These are phyloP conservation scores for Spea multiplicata DNA, from an alignment of 2,113 vertebrate species.

Conservation along the genomic window DNA sequence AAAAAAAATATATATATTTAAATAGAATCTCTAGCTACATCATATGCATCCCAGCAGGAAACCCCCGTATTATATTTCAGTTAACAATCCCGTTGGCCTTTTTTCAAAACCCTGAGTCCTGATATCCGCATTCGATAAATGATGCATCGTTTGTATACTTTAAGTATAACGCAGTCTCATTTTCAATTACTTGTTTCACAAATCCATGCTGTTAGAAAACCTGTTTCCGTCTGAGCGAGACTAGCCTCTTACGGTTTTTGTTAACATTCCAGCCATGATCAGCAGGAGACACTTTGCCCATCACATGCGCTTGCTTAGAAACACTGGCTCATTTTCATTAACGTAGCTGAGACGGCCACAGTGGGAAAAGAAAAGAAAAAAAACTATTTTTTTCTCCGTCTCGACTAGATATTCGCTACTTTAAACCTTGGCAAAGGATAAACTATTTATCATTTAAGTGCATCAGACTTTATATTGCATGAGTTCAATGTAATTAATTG, in stretches of 20 bases:
- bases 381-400: conserved; percentile 1
- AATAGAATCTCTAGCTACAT: too few relatives aligned
- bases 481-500: conserved; percentile 53
- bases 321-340: conserved; percentile 52
- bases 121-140: conserved; percentile 61
- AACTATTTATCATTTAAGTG: conserved; percentile 51
- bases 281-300: conserved; percentile 55
- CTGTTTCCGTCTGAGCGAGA: conserved; percentile 61
- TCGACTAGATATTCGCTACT: conserved; percentile 47
- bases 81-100: background rate
- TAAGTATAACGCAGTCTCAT: conserved; percentile 64
- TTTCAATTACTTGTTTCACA: conserved; percentile 63
- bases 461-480: conserved; percentile 47
- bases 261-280: conserved; percentile 56
- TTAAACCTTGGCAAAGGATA: conserved; percentile 36
- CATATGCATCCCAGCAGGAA: background rate
- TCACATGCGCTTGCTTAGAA: conserved; percentile 36
- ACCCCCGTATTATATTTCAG: background rate
- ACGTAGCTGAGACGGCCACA: conserved; percentile 44
- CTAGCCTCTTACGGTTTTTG: conserved; percentile 56
- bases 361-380: conserved; percentile 29
- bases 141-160: conserved; percentile 60
- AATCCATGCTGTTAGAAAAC: conserved; percentile 65
- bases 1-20: too few relatives aligned
- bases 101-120: background rate